phyloP scores from a whole-genome alignment of 2,888 invertebrate species.

The Hyalella azteca region DNA sequence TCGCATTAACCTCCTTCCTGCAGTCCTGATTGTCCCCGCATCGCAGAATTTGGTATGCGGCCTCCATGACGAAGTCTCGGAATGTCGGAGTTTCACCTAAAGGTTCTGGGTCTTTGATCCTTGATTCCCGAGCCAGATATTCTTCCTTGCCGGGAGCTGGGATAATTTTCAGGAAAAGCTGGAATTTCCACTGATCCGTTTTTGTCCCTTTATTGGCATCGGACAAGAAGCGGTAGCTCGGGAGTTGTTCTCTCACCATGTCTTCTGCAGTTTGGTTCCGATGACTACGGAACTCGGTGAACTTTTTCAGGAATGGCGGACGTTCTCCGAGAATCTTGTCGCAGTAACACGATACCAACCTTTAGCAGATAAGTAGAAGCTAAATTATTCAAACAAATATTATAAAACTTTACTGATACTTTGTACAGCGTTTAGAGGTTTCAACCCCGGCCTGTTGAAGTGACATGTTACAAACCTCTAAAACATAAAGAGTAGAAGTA shows the following conservation, averaged over 20 bases:
- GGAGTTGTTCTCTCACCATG: background rate
- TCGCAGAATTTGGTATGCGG: background rate
- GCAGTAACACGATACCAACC: constrained; percentile 7
- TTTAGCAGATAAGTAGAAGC: background rate
- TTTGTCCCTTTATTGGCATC: background rate
- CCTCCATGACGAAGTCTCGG: background rate
- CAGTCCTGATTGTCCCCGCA: background rate
- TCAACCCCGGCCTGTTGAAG: no score
- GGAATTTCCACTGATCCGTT: background rate
- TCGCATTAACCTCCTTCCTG: background rate
- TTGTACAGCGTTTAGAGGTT: no score
- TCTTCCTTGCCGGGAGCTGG: background rate
- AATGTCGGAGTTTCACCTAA: background rate
- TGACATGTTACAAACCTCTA: no score
- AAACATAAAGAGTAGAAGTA: no score
- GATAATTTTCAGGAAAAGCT: background rate
- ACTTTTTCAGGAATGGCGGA: background rate
- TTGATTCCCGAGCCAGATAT: background rate
- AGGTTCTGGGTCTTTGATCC: background rate
- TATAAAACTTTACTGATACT: no score
- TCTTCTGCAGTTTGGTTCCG: background rate
- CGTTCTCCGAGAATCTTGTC: background rate
- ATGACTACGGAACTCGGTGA: background rate
- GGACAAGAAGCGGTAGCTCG: background rate
- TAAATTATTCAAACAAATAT: no score